Percentiles rank a stretch among this genome's conserved stretches.
phyloP scores from a whole-genome alignment of 1,140 invertebrate species.

The Atopsyche davidsoni region DNA sequence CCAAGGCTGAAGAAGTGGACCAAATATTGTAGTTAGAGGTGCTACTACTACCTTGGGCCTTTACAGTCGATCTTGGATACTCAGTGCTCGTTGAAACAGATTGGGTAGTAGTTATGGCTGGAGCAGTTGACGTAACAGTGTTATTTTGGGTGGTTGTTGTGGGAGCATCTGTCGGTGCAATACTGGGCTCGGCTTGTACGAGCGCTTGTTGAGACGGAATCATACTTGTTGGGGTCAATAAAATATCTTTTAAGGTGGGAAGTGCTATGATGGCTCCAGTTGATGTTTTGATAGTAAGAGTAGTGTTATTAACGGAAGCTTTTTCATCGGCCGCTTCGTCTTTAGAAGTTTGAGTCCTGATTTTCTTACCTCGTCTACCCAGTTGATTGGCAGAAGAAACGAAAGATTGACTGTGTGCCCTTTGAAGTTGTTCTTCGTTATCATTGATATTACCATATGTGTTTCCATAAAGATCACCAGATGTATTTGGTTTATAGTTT shows the following conservation, averaged over 20 bases:
- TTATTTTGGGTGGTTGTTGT: conserved; percentile 14
- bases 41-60: conserved; percentile 11
- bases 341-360: conserved; percentile 35
- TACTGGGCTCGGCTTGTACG: conserved; percentile 1
- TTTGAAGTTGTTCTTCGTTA: conserved; percentile 47
- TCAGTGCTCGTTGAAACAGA: conserved; percentile 14
- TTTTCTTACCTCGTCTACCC: conserved; percentile 42
- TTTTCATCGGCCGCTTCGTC: conserved; percentile 36
- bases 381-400: conserved; percentile 39
- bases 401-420: conserved; percentile 48
- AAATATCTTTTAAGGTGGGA: conserved; percentile 29
- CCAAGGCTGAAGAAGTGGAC: conserved; percentile 27
- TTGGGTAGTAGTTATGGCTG: conserved; percentile 12
- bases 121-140: conserved; percentile 8
- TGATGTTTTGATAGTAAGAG: conserved; percentile 20
- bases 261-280: conserved; percentile 22
- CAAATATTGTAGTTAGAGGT: conserved; percentile 26
- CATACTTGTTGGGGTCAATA: conserved; percentile 22
- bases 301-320: conserved; percentile 31
- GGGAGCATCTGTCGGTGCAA: conserved; percentile 22
- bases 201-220: conserved; percentile 8
- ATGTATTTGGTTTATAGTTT: conserved; percentile 14
- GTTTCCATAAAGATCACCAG: conserved; percentile 30
- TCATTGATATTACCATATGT: conserved; percentile 32
- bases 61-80: conserved; percentile 12